Conservation (phyloP, 2,888 invertebrate species). For the Agrilus mali region DNA sequence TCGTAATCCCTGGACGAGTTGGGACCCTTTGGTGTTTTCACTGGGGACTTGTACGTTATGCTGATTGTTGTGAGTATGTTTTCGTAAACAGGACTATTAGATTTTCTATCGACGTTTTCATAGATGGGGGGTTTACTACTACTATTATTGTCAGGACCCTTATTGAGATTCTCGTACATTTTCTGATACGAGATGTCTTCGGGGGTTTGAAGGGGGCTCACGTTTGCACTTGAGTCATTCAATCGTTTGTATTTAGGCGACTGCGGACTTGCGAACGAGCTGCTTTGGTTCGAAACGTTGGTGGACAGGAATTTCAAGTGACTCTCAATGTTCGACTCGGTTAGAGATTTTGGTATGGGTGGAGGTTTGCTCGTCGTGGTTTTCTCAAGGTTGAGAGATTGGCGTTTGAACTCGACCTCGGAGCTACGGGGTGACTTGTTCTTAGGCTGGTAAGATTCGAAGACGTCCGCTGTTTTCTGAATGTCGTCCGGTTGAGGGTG, state of each 20-base stretch:
- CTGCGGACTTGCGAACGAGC: conserved; percentile 25
- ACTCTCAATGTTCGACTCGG: conserved; percentile 25
- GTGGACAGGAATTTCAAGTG: conserved; percentile 13
- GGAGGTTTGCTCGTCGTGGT: conserved; percentile 4
- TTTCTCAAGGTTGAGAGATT: conserved; percentile 28
- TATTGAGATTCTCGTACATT: conserved; percentile 25
- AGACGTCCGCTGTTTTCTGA: conserved; percentile 1
- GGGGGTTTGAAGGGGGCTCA: conserved; percentile 17
- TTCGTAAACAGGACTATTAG: conserved; percentile 39
- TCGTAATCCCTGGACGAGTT: conserved; percentile 34
- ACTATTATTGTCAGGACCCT: background rate
- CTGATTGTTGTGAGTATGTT: conserved; percentile 56
- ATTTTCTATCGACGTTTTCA: conserved; percentile 9
- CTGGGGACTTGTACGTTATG: conserved; percentile 58
- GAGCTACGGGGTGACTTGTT: conserved; percentile 32
- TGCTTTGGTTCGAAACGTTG: conserved; percentile 17
- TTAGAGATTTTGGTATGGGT: conserved; percentile 26
- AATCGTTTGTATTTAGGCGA: conserved; percentile 30
- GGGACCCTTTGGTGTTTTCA: conserved; percentile 29
- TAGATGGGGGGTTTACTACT: conserved; percentile 4
- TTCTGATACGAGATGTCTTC: conserved; percentile 39
- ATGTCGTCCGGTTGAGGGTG: conserved; percentile 17
- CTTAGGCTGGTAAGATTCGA: conserved; percentile 28
- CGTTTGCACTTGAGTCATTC: conserved; percentile 27
- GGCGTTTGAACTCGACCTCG: conserved; percentile 22